A percentile compares a stretch with the other conserved stretches of the same genome.
Evolutionary conservation across 2,888 invertebrate genomes (phyloP).

Genomic region (Thecophora atra): DNA sequence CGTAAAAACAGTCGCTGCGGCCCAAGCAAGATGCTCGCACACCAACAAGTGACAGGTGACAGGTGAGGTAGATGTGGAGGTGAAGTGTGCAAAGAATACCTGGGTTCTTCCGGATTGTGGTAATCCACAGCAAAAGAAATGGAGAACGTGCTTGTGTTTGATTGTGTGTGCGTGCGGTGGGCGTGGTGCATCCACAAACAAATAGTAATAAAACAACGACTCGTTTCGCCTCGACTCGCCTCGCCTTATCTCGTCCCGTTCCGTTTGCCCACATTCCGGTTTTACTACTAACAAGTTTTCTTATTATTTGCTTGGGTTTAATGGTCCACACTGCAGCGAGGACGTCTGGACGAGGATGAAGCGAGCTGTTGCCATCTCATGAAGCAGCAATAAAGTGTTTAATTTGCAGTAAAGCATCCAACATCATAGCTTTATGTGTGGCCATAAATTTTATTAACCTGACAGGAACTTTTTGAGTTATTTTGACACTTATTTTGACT

Average conservation of each 20-base stretch:
- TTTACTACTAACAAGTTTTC: conserved; percentile 25
- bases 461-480: conserved; percentile 3
- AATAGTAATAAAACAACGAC: conserved; percentile 20
- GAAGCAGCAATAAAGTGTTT: conserved; percentile 15
- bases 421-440: conserved; percentile 16
- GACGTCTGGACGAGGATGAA: not conserved
- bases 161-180: not conserved
- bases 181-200: conserved; percentile 16
- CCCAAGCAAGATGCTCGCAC: not conserved
- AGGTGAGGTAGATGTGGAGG: no score
- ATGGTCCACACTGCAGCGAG: conserved; percentile 11
- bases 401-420: conserved; percentile 19
- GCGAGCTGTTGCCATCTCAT: not conserved
- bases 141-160: not conserved
- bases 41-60: not conserved
- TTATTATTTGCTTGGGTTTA: conserved; percentile 22
- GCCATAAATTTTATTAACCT: conserved; percentile 17
- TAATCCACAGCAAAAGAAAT: conserved; percentile 15
- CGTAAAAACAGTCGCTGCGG: no score
- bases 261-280: not conserved
- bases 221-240: not conserved
- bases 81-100: not conserved
- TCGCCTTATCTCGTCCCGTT: not conserved
- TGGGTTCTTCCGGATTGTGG: conserved; percentile 6
- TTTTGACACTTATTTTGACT: conserved; percentile 1